These are phyloP conservation scores for Dendrolimus kikuchii DNA, from an alignment of 1,140 invertebrate genomes.

Conservation along the genomic window DNA sequence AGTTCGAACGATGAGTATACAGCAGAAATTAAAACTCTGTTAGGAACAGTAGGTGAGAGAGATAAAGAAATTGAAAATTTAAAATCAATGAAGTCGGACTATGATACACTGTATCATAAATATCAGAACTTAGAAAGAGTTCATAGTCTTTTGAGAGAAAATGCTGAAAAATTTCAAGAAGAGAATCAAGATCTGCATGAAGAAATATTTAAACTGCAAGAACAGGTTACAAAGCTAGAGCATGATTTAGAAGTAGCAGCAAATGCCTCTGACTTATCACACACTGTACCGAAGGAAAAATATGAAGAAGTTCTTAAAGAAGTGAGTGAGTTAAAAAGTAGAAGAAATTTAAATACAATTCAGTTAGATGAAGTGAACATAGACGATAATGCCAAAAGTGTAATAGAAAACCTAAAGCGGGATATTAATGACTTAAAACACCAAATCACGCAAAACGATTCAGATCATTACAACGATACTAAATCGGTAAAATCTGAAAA, in stretches of 20 bases:
- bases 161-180: conserved; percentile 63
- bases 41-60: conserved; percentile 65
- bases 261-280: conserved; percentile 32
- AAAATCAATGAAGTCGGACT: conserved; percentile 38
- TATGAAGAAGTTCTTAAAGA: conserved; percentile 67
- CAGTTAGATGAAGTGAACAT: conserved; percentile 61
- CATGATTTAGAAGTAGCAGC: conserved; percentile 47
- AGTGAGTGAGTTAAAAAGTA: conserved; percentile 54
- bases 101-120: conserved; percentile 60
- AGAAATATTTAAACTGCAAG: conserved; percentile 66
- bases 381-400: conserved; percentile 72
- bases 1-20: conserved; percentile 66
- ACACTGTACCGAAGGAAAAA: conserved; percentile 50
- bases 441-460: conserved; percentile 52
- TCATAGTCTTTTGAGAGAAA: conserved; percentile 57
- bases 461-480: conserved; percentile 31
- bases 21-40: conserved; percentile 57
- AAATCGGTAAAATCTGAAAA: conserved; percentile 56
- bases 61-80: conserved; percentile 52
- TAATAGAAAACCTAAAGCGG: conserved; percentile 65
- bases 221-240: conserved; percentile 62
- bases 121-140: conserved; percentile 66
- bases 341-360: conserved; percentile 45
- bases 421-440: conserved; percentile 66
- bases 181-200: conserved; percentile 69